Base-by-base conservation (phyloP, 1,140 invertebrate genomes). In the Cyphomyrmex costatus region DNA sequence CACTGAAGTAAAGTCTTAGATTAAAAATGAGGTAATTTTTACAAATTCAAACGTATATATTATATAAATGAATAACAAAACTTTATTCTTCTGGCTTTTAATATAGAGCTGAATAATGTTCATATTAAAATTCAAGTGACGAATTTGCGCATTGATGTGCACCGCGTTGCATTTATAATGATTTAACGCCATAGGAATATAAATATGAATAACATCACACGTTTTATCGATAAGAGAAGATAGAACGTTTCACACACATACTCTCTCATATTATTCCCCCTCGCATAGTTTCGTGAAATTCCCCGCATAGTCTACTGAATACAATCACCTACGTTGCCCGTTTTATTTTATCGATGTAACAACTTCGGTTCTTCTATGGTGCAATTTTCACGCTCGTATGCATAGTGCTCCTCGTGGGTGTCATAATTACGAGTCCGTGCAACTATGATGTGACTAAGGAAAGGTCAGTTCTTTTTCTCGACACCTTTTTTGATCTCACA, bases 341-440 rank as follows among this genome's bases (percentile, higher is more conserved):
- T 80, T 80, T 80, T 70, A 74, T 74, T 74, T 83, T 73, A 73
- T 83, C 6, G 27, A 83, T 5, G n/a, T 16, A 66, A 74, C 27
- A 60, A 42, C 79, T 46, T 83, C 14, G 19, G 21, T 8, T 12
- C 12, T 33, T 56, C 0, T 53, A 42, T 58, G 21, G 58, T n/a
- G 19, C 46, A 76, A 82, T 88, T 77, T 77, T 87, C 21, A 77
- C 71, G 63, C 77, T 63, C 4, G 14, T 66, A 27, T 82, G 36
- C 60, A 68, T 56, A 83, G 58, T 73, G 12, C n/a, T 1, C 14
- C 66, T 1, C 51, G 33, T 68, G 78, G 63, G 77, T 42, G 51
- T 71, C 61, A 63, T 89, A 89, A 89, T 89, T 82, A 70, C 68
- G 19, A 74, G 42, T 42, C 27, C 10, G 49, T 30, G 53, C 70